Evolutionary conservation across 92 coral and sea anemone species (phyloP).

Genomic region (Phymanthus crucifer): DNA sequence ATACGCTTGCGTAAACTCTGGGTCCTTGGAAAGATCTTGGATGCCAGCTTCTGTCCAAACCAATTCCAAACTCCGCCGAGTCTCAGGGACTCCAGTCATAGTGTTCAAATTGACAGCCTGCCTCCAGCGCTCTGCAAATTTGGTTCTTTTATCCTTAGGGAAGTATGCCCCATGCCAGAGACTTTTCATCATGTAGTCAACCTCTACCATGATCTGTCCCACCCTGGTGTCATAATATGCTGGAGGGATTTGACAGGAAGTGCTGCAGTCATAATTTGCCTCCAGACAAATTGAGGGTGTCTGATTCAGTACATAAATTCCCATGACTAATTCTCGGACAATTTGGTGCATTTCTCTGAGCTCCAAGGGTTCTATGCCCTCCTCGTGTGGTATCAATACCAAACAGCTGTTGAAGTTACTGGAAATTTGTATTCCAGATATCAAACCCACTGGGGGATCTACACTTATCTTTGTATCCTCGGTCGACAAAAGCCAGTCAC

Average conservation of each 20-base stretch:
- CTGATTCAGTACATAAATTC: constrained; percentile 87
- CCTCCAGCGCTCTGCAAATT: constrained; percentile 98
- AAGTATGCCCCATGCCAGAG: constrained; percentile 99
- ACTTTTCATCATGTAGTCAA: constrained; percentile 97
- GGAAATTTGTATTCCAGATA: constrained; percentile 82
- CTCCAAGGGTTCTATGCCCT: constrained; percentile 77
- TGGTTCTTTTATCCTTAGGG: constrained; percentile 92
- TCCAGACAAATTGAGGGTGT: constrained; percentile 89
- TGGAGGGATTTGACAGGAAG: constrained; percentile 92
- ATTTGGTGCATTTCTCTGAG: constrained; percentile 97
- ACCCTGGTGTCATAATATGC: constrained; percentile 94
- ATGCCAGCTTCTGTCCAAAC: constrained; percentile 99
- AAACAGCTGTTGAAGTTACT: constrained; percentile 77
- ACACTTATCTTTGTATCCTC: constrained; percentile 89
- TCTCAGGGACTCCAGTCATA: constrained; percentile 93
- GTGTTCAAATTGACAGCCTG: constrained; percentile 95
- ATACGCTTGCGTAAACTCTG: constrained; percentile 75
- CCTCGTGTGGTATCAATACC: constrained; percentile 83
- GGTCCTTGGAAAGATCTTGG: constrained; percentile 84
- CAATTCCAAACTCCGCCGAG: constrained; percentile 83
- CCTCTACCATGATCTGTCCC: constrained; percentile 89
- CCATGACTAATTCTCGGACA: constrained; percentile 88
- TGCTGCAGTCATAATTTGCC: constrained; percentile 89
- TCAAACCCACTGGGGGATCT: constrained; percentile 90
- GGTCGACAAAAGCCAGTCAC: constrained; percentile 92